A percentile compares a stretch with the other conserved stretches of the same genome.
Conservation (phyloP, 2,888 invertebrate species). For the Smittia sp. region DNA sequence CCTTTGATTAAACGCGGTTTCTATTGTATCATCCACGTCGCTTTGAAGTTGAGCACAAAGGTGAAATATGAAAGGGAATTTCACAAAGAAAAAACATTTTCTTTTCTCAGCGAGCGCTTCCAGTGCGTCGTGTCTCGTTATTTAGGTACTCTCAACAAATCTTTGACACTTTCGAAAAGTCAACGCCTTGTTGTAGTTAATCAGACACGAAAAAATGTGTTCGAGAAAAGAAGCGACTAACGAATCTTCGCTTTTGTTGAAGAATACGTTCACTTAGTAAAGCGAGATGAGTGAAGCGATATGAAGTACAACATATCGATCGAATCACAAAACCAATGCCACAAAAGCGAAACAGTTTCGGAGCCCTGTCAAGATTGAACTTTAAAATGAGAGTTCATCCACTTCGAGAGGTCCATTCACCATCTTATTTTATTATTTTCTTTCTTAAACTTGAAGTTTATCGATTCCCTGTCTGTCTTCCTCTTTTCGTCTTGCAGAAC, state of each 20-base stretch:
- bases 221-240: not conserved
- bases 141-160: not conserved
- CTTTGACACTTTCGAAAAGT: not conserved
- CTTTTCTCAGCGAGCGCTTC: too few species aligned
- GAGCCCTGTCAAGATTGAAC: slow-evolving; percentile 2
- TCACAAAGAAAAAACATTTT: too few species aligned
- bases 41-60: too few species aligned
- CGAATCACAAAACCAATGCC: not conserved
- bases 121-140: not conserved
- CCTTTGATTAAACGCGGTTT: too few species aligned
- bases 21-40: not conserved
- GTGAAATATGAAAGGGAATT: too few species aligned
- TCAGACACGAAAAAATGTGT: not conserved
- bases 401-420: not conserved
- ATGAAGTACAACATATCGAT: not conserved
- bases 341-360: not conserved
- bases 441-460: slow-evolving; percentile 19
- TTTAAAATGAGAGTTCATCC: not conserved
- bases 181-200: not conserved
- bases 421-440: slow-evolving; percentile 18
- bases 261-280: too few species aligned
- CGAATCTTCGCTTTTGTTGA: too few species aligned
- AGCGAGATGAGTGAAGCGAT: not conserved
- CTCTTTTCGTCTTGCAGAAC: not conserved
- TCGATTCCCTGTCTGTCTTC: slow-evolving; percentile 5